Conservation (phyloP, 2,113 vertebrate genomes). For the Chaetops frenatus region DNA sequence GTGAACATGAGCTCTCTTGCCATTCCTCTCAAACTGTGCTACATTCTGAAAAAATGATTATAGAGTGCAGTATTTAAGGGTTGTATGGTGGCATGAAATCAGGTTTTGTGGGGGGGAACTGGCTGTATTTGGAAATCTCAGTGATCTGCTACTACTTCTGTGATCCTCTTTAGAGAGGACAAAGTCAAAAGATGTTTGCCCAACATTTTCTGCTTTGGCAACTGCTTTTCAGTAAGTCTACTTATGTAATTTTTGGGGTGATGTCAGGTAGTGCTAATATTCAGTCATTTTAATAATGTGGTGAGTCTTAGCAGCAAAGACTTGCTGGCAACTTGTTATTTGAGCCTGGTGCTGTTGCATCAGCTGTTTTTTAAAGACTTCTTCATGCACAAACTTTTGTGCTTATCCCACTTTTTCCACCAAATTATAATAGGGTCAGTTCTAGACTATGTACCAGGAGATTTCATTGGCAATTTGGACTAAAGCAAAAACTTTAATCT, state of each 20-base stretch:
- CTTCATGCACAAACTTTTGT: background rate
- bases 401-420: background rate
- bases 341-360: background rate
- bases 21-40: background rate
- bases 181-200: background rate
- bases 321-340: background rate
- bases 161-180: background rate
- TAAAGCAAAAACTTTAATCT: background rate
- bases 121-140: background rate
- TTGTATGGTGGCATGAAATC: background rate
- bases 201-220: background rate
- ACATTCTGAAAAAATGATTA: accelerated
- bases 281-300: background rate
- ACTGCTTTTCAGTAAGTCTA: background rate
- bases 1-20: background rate
- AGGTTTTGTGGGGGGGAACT: background rate
- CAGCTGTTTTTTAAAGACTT: background rate
- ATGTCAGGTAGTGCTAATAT: background rate
- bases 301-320: background rate
- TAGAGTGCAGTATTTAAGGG: background rate
- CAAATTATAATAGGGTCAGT: background rate
- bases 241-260: background rate
- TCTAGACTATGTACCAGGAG: background rate
- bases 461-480: background rate
- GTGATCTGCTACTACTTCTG: background rate